Base-by-base conservation (phyloP, 2,797 vertebrate genomes). In the Notamacropus eugenii region DNA sequence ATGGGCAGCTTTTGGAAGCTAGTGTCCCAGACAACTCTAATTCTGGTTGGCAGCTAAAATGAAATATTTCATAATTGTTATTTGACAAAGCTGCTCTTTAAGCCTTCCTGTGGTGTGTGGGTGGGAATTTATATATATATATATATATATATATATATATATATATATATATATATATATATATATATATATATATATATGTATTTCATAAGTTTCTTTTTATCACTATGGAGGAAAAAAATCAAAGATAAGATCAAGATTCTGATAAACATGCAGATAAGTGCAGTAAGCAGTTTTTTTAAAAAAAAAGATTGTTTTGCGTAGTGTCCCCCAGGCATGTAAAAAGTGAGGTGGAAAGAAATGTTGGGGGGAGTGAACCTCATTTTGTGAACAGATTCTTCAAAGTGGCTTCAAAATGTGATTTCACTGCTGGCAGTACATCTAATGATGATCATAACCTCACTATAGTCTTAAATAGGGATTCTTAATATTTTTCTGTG, bases 1-100 rank as follows among this genome's bases (percentile, higher is more conserved):
- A 94, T 92, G 59, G 34, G 93, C 92, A 40, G 90, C 91, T 46
- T 40, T 94, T 55, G 57, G 93, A 93, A 91, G 90, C 95, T 92
- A 59, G 0, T 55, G 93, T 92, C 96, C 91, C 95, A 96, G 96
- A 96, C 94, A 58, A 62, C 93, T 90, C 92, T 94, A 67, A 93
- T 96, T 92, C 91, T 96, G 96, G 95, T 90, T 96, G 95, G 92
- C 95, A 95, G 93, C 97, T 91, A 94, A 94, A 90, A 93, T 91
- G 93, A 94, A 96, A 93, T 55, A 56, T 94, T 97, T 96, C 93
- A 91, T 93, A 91, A 92, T 92, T 93, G 74, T 90, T 95, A 95
- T 92, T 59, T 92, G 96, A 97, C 92, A 55, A 55, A 92, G 92
- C 56, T 94, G 11, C 67, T 16, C 90, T 55, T 6, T 56, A 40